phyloP scores from a whole-genome alignment of 2,888 invertebrate species.

The Cerastis leucographa region DNA sequence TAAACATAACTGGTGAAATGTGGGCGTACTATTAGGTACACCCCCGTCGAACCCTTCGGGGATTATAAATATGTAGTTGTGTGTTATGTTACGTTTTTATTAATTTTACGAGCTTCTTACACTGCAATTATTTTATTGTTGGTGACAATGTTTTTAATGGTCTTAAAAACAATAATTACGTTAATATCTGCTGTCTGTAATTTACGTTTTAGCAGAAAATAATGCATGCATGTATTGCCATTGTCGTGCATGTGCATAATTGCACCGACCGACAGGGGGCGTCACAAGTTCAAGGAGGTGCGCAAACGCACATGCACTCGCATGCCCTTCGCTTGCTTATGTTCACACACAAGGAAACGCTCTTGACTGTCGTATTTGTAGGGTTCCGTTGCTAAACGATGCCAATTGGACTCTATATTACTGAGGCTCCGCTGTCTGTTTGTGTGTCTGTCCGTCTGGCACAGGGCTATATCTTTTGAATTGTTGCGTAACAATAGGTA shows the following conservation, averaged over 20 bases:
- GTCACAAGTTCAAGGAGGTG: constrained; percentile 14
- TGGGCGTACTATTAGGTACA: not conserved
- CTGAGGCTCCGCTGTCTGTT: not conserved
- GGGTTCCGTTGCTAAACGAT: not conserved
- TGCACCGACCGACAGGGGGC: constrained; percentile 19
- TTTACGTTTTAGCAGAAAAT: constrained; percentile 17
- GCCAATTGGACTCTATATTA: not conserved
- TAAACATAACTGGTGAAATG: not conserved
- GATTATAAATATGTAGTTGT: too few species aligned
- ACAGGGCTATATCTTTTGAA: not conserved
- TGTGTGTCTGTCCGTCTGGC: not conserved
- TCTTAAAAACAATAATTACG: constrained; percentile 19
- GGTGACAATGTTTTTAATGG: constrained; percentile 12
- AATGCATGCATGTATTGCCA: constrained; percentile 6
- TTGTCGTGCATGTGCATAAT: constrained; percentile 45
- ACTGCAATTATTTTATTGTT: constrained; percentile 3
- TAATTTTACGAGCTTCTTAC: not conserved
- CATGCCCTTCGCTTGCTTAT: constrained; percentile 1
- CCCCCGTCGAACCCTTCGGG: not conserved
- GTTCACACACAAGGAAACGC: constrained; percentile 3
- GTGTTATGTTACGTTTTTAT: too few species aligned
- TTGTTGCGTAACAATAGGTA: not conserved
- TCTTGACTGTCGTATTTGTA: not conserved
- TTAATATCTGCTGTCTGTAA: not conserved
- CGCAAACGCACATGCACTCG: constrained; percentile 13